A percentile compares a stretch with the other conserved stretches of the same genome.
Evolutionary conservation across 2,797 vertebrate genomes (phyloP).

Genomic region (Merluccius polli): DNA sequence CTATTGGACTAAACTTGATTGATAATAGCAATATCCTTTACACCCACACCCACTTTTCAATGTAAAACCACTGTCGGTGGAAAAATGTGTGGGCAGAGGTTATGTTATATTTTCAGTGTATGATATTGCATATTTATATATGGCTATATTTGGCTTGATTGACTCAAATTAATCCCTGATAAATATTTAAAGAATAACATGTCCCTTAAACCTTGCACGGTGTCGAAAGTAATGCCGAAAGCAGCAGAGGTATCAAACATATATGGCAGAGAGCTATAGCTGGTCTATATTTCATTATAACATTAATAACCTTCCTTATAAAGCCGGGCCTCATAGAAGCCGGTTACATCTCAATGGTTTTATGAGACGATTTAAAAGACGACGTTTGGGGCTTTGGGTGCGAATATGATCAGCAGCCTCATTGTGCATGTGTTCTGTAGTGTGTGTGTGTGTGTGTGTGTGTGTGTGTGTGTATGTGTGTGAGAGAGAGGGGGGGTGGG

Average conservation of each 20-base stretch:
- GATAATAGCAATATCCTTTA: too few species aligned
- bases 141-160: not conserved
- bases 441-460: conserved; percentile 1
- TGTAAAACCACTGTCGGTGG: too few species aligned
- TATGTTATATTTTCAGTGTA: not conserved
- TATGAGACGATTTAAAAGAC: not conserved
- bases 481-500: not conserved
- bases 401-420: not conserved
- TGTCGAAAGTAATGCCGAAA: not conserved
- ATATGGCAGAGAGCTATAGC: not conserved
- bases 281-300: not conserved
- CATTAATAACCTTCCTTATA: not conserved
- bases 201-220: not conserved
- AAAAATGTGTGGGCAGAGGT: not conserved
- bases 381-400: not conserved
- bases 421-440: not conserved
- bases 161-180: not conserved
- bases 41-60: too few species aligned
- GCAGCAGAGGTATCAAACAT: not conserved
- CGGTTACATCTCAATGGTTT: not conserved
- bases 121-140: not conserved
- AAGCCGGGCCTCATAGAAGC: not conserved
- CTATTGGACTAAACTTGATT: too few species aligned
- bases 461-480: conserved; percentile 4
- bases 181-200: not conserved